Conservation (phyloP, 2,113 vertebrate genomes). For the Mixornis gularis region DNA sequence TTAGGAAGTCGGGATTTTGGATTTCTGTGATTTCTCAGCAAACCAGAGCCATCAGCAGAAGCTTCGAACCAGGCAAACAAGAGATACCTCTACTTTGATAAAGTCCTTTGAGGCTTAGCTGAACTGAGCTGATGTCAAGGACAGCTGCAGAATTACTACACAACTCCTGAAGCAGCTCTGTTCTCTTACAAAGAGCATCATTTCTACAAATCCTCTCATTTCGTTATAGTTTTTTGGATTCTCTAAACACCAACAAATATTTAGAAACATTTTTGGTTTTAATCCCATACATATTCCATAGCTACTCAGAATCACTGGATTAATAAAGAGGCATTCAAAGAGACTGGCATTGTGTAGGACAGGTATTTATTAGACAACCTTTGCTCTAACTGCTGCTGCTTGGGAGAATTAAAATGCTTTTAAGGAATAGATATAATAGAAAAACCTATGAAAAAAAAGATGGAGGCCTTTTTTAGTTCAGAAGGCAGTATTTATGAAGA, state of each 20-base stretch:
- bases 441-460: neutral
- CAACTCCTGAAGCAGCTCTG: neutral
- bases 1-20: neutral
- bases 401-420: neutral
- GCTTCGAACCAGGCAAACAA: neutral
- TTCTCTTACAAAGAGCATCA: neutral
- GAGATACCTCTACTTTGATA: neutral
- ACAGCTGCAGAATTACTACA: neutral
- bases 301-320: neutral
- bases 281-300: neutral
- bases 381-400: neutral
- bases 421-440: neutral
- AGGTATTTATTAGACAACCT: neutral
- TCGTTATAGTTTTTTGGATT: fast-evolving
- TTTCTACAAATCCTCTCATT: neutral
- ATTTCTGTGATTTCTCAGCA: neutral
- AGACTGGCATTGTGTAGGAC: neutral
- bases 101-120: neutral
- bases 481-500: neutral
- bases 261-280: neutral
- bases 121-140: neutral
- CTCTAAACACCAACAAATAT: neutral
- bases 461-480: neutral
- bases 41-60: neutral
- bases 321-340: neutral